Base-by-base conservation (phyloP, 2,888 invertebrate species). In the Sphaerolaimus hirsutus region DNA sequence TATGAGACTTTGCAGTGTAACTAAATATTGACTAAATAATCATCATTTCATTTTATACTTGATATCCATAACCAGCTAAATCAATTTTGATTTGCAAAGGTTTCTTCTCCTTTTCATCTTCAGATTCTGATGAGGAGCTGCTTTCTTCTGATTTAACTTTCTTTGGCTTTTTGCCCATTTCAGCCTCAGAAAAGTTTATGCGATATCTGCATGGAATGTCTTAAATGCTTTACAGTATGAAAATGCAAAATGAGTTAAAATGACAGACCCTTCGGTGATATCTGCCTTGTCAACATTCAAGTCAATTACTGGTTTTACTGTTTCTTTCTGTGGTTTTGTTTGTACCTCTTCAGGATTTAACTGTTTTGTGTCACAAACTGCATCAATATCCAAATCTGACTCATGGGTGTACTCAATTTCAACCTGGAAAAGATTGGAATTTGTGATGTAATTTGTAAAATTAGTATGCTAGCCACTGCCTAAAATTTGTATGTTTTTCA, bases 341-440 rank as follows among this genome's bases (percentile, higher is more conserved):
- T 26, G 2, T 2, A 32, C 10, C 25, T 45, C 41, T 37, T 50
- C 50, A 12, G 50, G 48, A n/a, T 50, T 35, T 23, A 44, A 2
- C 12, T 43, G 32, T 4, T 51, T 49, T 43, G 53, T 51, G 46
- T 58, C 57, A 21, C 47, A 12, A 7, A 50, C 25, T 12, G 47
- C 50, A 24, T 47, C 46, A 2, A 56, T 48, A 35, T 62, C 62
- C 42, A 62, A 51, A 38, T 59, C 55, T 14, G 55, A 51, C 27
- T 56, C 57, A 49, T 62, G 62, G 2, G 62, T 55, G 45, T 62
- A 62, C 49, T 62, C 62, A 43, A 62, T 58, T 51, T 60, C 62
- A 14, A 59, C 51, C 60, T 60, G 51, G 2, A 44, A 45, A 44
- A 26, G 2, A 17, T 12, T 19, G 12, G 14, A 37, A 24, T 5